Conservation (phyloP, 2,888 invertebrate species). For the Amphipyra berbera region DNA sequence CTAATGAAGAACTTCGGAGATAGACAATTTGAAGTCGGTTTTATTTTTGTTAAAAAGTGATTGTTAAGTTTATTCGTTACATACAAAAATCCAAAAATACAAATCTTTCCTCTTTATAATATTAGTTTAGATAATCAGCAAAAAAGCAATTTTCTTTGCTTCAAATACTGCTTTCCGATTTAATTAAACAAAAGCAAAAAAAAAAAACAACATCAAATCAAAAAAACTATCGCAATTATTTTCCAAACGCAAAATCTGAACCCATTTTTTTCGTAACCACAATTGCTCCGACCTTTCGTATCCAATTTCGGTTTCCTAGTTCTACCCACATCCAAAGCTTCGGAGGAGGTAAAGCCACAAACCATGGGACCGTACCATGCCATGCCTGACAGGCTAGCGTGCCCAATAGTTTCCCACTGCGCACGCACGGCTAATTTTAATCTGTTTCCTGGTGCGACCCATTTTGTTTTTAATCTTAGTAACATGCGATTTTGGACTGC, state of each 20-base stretch:
- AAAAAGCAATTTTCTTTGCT: too few species aligned
- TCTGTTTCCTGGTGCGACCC: slow-evolving; percentile 33
- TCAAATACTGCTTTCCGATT: too few species aligned
- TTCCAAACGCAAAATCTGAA: slow-evolving; percentile 14
- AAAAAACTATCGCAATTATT: slow-evolving; percentile 14
- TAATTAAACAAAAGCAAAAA: too few species aligned
- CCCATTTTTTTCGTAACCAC: slow-evolving; percentile 44
- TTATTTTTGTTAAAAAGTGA: too few species aligned
- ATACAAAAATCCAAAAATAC: too few species aligned
- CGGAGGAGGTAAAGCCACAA: slow-evolving; percentile 38
- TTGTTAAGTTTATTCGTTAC: too few species aligned
- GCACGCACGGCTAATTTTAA: slow-evolving; percentile 53
- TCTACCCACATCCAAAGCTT: slow-evolving; percentile 26
- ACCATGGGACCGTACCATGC: slow-evolving; percentile 28
- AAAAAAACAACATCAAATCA: neutral
- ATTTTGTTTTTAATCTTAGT: slow-evolving; percentile 19
- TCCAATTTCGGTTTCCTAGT: slow-evolving; percentile 39
- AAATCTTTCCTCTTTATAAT: too few species aligned
- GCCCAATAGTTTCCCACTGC: slow-evolving; percentile 43
- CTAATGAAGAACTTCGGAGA: too few species aligned
- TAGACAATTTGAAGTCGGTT: too few species aligned
- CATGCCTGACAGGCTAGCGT: slow-evolving; percentile 55
- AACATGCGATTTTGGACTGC: slow-evolving; percentile 31
- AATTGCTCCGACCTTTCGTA: slow-evolving; percentile 44
- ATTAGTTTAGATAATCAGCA: too few species aligned